phyloP scores from a whole-genome alignment of 2,113 vertebrate genomes.

The Cyprichromis sp. region DNA sequence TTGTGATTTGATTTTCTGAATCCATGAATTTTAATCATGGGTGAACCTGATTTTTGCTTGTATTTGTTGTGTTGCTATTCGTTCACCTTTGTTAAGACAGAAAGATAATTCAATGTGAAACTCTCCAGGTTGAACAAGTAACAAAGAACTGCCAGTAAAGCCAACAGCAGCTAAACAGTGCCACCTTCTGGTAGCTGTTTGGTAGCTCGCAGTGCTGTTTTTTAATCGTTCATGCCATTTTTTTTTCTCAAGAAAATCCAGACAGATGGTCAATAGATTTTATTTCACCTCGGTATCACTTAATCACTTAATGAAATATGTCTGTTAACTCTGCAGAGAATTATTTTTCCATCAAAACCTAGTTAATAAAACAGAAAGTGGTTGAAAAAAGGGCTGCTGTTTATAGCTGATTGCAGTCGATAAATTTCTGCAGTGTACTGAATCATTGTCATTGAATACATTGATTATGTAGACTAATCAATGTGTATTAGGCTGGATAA shows the following conservation, averaged over 20 bases:
- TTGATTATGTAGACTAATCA: constrained; percentile 67
- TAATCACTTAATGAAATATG: constrained; percentile 45
- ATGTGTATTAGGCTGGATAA: constrained; percentile 55
- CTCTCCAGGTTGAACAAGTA: neutral
- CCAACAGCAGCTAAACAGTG: constrained; percentile 42
- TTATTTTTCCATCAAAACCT: constrained; percentile 34
- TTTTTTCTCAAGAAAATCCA: neutral
- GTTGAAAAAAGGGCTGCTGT: constrained; percentile 33
- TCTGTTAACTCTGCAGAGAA: constrained; percentile 25
- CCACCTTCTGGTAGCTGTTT: constrained; percentile 44
- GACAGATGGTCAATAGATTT: constrained; percentile 46
- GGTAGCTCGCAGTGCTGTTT: neutral
- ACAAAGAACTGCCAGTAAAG: neutral
- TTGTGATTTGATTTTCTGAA: neutral
- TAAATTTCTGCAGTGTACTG: constrained; percentile 64
- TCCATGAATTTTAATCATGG: neutral
- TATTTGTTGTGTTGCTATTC: neutral
- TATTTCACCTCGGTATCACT: constrained; percentile 21
- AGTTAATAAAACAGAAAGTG: constrained; percentile 52
- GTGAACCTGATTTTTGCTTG: neutral
- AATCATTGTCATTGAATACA: constrained; percentile 71
- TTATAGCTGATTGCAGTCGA: constrained; percentile 53
- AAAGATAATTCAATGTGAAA: neutral
- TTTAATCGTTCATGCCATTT: neutral
- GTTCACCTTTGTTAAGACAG: neutral